These are phyloP conservation scores for Chymomyza procnemis DNA, from an alignment of 2,888 invertebrate species.

Conservation along the genomic window DNA sequence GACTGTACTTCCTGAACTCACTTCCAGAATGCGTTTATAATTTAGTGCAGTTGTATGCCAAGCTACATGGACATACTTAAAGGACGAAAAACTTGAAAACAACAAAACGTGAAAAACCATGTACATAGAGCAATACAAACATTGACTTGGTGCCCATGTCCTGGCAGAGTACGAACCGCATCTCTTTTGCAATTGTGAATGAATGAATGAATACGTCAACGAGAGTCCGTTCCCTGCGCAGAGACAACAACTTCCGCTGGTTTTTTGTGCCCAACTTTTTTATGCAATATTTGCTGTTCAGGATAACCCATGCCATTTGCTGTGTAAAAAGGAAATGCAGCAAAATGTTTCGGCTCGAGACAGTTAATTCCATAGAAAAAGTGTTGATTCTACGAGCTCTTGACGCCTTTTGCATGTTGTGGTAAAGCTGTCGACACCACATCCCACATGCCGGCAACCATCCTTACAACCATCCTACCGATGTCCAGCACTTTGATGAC, in stretches of 20 bases:
- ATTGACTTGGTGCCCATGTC: not conserved
- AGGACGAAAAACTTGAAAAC: not conserved
- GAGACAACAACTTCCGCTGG: not conserved
- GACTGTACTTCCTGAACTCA: not conserved
- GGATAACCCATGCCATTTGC: not conserved
- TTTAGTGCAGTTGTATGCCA: not conserved
- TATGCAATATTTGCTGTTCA: not conserved
- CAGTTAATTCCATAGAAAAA: constrained; percentile 6
- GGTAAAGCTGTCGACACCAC: constrained; percentile 40
- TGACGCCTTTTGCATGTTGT: constrained; percentile 45
- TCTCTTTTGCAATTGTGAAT: not conserved
- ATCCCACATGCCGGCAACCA: not conserved
- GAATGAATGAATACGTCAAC: not conserved
- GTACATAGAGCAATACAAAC: not conserved
- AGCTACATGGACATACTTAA: not conserved
- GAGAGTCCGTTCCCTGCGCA: not conserved
- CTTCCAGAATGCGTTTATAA: not conserved
- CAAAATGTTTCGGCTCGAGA: constrained; percentile 7
- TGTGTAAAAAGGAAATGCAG: constrained; percentile 10
- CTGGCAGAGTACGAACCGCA: not conserved
- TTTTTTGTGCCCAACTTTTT: not conserved
- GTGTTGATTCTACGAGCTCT: constrained; percentile 8
- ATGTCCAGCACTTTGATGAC: constrained; percentile 34
- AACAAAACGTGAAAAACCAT: not conserved
- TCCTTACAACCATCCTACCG: not conserved